Evolutionary conservation across 2,888 invertebrate genomes (phyloP), one percentile per base, ranked within the genome.

Genomic region (Pasiphila rectangulata): DNA sequence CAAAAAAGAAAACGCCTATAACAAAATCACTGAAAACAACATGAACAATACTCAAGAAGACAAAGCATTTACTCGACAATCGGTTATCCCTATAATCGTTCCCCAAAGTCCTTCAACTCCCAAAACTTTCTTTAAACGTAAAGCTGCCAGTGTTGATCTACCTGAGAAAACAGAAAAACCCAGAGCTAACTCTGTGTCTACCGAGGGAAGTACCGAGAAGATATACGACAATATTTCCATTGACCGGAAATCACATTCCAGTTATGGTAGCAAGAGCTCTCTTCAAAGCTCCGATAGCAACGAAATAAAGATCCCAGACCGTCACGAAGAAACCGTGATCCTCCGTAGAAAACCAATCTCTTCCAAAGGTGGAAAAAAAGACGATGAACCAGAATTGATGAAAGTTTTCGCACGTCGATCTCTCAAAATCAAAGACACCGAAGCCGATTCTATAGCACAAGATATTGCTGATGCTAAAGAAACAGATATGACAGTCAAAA

Each of bases 391-490:
- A 0, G 95, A 95, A 75, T 72, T 95, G 4, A 93, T 95, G 92
- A 95, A 95, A 79, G 95, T 95, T 0, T 95, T 95, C 69, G 95
- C 95, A 0, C 84, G 95, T 29, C 83, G 95, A 46, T 95, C 95
- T n/a, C 80, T 95, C 0, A 95, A 95, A 79, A 83, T 94, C n/a
- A 94, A 94, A 80, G 94, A 94, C 61, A 81, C 82, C 2, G 94
- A 94, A 62, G 89, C 87, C 0, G 92, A 92, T 46, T 80, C 79
- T 27, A 79, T 93, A 46, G 89, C 91, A 9, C 90, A 91, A 51
- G 91, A 92, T 54, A 90, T 91, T 23, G 79, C 91, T 0, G 83
- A 87, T 20, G 75, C 76, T 32, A 78, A 83, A 17, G 83, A 84
- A 12, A 84, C 85, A 46, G 69, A 73, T 10, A 36, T 46, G 16